These are phyloP conservation scores for Cheilosia grossa DNA, from an alignment of 2,888 invertebrate genomes.

Conservation along the genomic window DNA sequence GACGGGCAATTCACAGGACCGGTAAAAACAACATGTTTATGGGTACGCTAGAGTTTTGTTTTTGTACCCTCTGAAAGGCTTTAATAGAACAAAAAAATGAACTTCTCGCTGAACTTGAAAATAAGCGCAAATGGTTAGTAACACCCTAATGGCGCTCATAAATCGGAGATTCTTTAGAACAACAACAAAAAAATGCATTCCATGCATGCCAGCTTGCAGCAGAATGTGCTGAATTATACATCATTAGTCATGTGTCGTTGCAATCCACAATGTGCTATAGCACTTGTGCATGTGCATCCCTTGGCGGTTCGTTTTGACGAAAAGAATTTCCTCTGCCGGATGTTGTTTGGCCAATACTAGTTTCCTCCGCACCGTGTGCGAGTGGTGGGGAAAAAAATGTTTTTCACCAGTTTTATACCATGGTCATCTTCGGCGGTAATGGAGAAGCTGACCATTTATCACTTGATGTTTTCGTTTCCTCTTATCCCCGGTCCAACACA, in stretches of 20 bases:
- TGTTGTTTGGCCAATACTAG: slow-evolving; percentile 43
- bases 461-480: slow-evolving; percentile 70
- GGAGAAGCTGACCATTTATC: slow-evolving; percentile 67
- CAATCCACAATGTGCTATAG: slow-evolving; percentile 34
- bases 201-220: slow-evolving; percentile 1
- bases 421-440: slow-evolving; percentile 34
- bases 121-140: slow-evolving; percentile 53
- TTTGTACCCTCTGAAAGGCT: not conserved
- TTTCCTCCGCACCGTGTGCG: slow-evolving; percentile 6
- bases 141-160: slow-evolving; percentile 62
- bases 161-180: slow-evolving; percentile 30
- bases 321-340: slow-evolving; percentile 58
- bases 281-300: slow-evolving; percentile 31
- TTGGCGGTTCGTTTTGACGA: slow-evolving; percentile 40
- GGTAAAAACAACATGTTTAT: slow-evolving; percentile 69
- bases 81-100: slow-evolving; percentile 1
- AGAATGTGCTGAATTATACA: slow-evolving; percentile 57
- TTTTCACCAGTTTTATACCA: slow-evolving; percentile 31
- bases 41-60: slow-evolving; percentile 40
- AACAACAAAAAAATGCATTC: not conserved
- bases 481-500: slow-evolving; percentile 49
- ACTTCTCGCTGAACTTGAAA: slow-evolving; percentile 31
- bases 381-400: slow-evolving; percentile 14
- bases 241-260: slow-evolving; percentile 68
- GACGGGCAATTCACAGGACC: slow-evolving; percentile 69